phyloP scores from a whole-genome alignment of 2,888 invertebrate genomes.

The Megalurothrips usitatus region DNA sequence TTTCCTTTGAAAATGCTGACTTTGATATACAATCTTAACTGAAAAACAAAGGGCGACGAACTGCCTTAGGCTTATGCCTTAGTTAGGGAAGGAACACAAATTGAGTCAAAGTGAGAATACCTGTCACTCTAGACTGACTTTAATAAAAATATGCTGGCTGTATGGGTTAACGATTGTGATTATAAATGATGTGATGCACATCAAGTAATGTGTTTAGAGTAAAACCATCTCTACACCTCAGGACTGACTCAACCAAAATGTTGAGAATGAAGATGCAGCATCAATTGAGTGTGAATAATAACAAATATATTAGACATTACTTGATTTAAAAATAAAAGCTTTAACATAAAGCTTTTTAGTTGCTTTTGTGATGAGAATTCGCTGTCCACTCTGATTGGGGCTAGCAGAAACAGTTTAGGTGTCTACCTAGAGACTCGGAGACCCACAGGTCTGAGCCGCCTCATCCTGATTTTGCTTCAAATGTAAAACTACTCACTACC shows the following conservation, averaged over 20 bases:
- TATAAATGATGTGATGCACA: slow-evolving; percentile 6
- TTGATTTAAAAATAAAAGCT: neutral
- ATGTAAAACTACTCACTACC: too few relatives aligned
- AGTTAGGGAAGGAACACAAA: too few relatives aligned
- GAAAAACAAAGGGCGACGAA: too few relatives aligned
- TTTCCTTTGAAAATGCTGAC: too few relatives aligned
- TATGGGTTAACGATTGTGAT: neutral
- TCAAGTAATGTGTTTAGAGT: neutral
- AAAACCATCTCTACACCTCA: neutral
- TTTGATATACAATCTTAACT: too few relatives aligned
- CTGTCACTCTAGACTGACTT: neutral
- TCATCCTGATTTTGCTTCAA: too few relatives aligned
- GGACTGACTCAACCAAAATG: neutral
- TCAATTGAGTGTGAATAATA: neutral
- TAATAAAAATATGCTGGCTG: neutral
- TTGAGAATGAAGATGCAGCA: neutral
- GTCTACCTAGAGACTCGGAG: too few relatives aligned
- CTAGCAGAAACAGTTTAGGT: too few relatives aligned
- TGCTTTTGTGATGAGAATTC: neutral
- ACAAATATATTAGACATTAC: neutral
- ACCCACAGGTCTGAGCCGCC: too few relatives aligned
- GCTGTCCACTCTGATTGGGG: too few relatives aligned
- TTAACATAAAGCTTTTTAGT: neutral
- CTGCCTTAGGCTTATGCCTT: too few relatives aligned
- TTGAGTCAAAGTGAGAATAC: too few relatives aligned